These are phyloP conservation scores for Melipona beecheii DNA, from an alignment of 2,888 invertebrate genomes.

Conservation along the genomic window DNA sequence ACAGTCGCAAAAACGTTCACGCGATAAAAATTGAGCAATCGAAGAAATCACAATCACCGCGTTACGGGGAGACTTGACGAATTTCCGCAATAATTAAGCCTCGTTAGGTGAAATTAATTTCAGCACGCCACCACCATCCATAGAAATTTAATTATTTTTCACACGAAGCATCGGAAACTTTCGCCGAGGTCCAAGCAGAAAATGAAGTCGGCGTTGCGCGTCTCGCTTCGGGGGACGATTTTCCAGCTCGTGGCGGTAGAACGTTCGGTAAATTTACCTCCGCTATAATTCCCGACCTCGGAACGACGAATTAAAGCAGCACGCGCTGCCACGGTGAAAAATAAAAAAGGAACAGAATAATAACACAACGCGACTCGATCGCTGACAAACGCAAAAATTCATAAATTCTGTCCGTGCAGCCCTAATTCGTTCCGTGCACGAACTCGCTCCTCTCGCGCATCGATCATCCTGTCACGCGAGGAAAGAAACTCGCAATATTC, in stretches of 20 bases:
- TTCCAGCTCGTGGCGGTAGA: conserved; percentile 18
- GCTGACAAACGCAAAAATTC: neutral
- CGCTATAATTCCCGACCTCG: neutral
- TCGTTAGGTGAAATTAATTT: conserved; percentile 12
- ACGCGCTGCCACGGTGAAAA: neutral
- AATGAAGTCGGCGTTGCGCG: conserved; percentile 5
- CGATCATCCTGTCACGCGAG: conserved; percentile 8
- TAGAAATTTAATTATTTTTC: conserved; percentile 12
- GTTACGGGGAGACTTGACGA: neutral
- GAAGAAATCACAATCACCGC: neutral
- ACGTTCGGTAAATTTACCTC: conserved; percentile 4
- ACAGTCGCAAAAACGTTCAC: too few species aligned
- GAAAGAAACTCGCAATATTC: neutral
- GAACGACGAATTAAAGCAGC: neutral
- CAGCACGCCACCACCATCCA: neutral
- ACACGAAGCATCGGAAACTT: conserved; percentile 15
- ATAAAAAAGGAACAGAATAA: too few species aligned
- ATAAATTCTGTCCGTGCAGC: neutral
- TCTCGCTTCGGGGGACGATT: conserved; percentile 7
- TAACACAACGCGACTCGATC: neutral
- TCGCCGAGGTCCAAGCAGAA: conserved; percentile 9
- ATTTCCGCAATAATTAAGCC: neutral
- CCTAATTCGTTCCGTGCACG: neutral
- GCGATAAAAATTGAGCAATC: too few species aligned
- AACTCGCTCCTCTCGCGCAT: neutral